These are phyloP conservation scores for Nasonia vitripennis DNA, from an alignment of 1,140 invertebrate genomes.

Conservation along the genomic window DNA sequence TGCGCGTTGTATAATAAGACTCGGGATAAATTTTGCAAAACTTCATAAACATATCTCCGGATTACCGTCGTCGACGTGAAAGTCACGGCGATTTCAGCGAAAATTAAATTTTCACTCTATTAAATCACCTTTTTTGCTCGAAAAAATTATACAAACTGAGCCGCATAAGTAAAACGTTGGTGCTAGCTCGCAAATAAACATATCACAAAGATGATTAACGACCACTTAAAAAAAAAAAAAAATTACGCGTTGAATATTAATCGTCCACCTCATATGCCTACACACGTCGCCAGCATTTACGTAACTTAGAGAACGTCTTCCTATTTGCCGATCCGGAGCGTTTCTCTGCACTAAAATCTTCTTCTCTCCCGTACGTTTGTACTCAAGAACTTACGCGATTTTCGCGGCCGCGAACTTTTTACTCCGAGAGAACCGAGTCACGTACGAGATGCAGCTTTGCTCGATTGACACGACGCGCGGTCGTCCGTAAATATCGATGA, in stretches of 20 bases:
- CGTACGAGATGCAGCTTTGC: background rate
- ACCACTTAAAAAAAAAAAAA: too few species aligned
- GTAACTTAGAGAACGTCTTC: slow-evolving; percentile 47
- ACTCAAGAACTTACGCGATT: background rate
- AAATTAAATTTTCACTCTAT: background rate
- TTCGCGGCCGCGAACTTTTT: slow-evolving; percentile 14
- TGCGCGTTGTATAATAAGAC: too few species aligned
- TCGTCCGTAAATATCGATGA: too few species aligned
- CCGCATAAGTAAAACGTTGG: too few species aligned
- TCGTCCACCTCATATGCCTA: background rate
- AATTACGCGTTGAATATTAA: slow-evolving; percentile 41
- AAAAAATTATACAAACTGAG: too few species aligned
- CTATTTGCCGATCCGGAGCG: slow-evolving; percentile 25
- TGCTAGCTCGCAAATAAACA: background rate
- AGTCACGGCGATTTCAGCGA: background rate
- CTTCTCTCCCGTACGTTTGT: background rate
- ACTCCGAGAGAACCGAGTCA: background rate
- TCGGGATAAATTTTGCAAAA: too few species aligned
- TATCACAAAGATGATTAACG: background rate
- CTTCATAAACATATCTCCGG: background rate
- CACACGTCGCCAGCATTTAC: background rate
- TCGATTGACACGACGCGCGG: background rate
- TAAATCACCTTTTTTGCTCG: background rate
- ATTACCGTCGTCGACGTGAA: background rate
- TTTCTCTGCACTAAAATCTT: background rate